phyloP scores from a whole-genome alignment of 2,888 invertebrate species.

The Mellilla xanthometata region DNA sequence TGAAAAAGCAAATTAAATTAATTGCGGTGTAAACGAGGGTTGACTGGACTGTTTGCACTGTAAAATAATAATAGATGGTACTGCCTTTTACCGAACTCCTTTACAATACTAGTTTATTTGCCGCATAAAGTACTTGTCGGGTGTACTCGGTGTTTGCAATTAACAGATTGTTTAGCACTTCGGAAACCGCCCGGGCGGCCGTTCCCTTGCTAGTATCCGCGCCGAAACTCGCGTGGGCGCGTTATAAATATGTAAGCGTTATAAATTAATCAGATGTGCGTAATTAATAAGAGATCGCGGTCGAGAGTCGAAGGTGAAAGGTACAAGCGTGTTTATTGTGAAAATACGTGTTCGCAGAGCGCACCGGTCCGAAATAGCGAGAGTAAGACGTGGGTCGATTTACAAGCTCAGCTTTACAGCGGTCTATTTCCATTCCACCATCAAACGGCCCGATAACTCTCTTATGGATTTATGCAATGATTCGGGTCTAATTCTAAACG shows the following conservation, averaged over 20 bases:
- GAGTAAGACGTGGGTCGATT: conserved; percentile 66
- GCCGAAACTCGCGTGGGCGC: conserved; percentile 14
- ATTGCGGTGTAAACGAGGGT: conserved; percentile 80
- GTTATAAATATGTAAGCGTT: conserved; percentile 27
- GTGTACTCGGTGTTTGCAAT: conserved; percentile 43
- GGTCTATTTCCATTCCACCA: conserved; percentile 68
- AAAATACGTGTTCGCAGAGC: conserved; percentile 48
- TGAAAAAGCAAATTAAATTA: conserved; percentile 81
- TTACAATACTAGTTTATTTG: conserved; percentile 57
- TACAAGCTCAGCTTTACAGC: conserved; percentile 57
- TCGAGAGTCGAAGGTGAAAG: conserved; percentile 55
- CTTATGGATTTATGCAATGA: conserved; percentile 61
- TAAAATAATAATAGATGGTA: conserved; percentile 71
- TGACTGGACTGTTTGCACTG: conserved; percentile 59
- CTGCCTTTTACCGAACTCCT: conserved; percentile 58
- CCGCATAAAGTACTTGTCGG: conserved; percentile 40
- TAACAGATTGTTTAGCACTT: conserved; percentile 45
- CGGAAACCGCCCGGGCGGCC: conserved; percentile 25
- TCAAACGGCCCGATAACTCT: conserved; percentile 60
- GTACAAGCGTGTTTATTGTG: conserved; percentile 59
- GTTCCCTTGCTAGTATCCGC: conserved; percentile 13
- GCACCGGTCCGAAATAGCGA: conserved; percentile 52
- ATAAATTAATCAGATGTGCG: conserved; percentile 33
- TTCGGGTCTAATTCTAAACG: conserved; percentile 50
- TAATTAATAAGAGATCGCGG: conserved; percentile 44